Evolutionary conservation across 2,797 vertebrate species (phyloP).

Genomic region (Thalassophryne amazonica): DNA sequence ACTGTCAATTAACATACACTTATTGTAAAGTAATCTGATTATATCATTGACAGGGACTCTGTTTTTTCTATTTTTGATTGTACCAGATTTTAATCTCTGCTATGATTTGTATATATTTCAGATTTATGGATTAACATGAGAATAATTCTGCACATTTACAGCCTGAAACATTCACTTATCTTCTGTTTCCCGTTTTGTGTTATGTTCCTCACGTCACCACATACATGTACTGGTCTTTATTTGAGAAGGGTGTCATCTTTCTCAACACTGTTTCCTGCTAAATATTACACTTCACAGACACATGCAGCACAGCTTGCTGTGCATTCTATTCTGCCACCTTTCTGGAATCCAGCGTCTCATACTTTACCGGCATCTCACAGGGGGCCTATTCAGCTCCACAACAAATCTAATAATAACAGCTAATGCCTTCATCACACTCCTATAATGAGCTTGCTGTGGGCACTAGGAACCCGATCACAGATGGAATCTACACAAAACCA

Average conservation of each 20-base stretch:
- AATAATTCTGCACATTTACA: neutral
- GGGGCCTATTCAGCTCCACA: constrained; percentile 31
- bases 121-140: neutral
- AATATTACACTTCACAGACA: constrained; percentile 27
- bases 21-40: too few relatives aligned
- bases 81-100: too few relatives aligned
- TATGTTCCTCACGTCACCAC: neutral
- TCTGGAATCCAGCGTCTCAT: constrained; percentile 36
- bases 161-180: neutral
- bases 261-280: neutral
- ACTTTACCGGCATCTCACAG: constrained; percentile 37
- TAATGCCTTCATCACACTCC: constrained; percentile 53
- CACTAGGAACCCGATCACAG: constrained; percentile 29
- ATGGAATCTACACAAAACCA: constrained; percentile 29
- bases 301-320: neutral
- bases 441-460: constrained; percentile 47
- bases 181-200: neutral
- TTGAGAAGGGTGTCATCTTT: constrained; percentile 15
- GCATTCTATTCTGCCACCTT: constrained; percentile 11
- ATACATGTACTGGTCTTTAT: neutral
- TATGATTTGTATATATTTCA: too few relatives aligned
- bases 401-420: constrained; percentile 60
- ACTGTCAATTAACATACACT: too few relatives aligned
- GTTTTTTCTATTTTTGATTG: too few relatives aligned
- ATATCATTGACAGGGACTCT: too few relatives aligned